Evolutionary conservation across 1,140 invertebrate genomes (phyloP), one percentile per base, ranked within the genome.

Genomic region (Ceratina australensis): DNA sequence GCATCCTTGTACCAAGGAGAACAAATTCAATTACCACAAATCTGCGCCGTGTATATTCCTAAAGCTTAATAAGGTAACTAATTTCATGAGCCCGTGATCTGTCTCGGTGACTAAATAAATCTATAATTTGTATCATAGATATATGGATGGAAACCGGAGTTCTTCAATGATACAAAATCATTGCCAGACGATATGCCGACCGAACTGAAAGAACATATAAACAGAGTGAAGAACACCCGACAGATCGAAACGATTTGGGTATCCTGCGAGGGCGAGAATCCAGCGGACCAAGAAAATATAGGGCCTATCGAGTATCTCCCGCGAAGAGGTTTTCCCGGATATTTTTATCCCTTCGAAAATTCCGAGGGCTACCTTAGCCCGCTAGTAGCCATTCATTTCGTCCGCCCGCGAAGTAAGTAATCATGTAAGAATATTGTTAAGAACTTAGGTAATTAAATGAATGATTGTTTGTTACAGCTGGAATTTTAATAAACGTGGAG

Each of bases 251-350:
- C 95, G 66, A 94, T 98, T 72, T 98, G 97, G 96, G 94, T 98
- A 4, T 96, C 96, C 2, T 98, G 97, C 87, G 95, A 96, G 86
- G 96, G 97, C 68, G 97, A 98, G 93, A 97, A 97, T 89, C 96
- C 97, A 4, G 96, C 96, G 15, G 97, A 98, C 90, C 93, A 95
- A 78, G 97, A 98, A 91, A 97, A 97, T 87, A 95, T 98, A 85
- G 97, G 97, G 1, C 94, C 95, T 0, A 92, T 98, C 61, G 91
- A 93, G 1, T 97, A 97, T 91, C 90, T 94, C 72, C 92, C 91
- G 16, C 85, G 89, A 28, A 94, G 93, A 68, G 96, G 96, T 56
- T 97, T 97, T 87, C 96, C 96, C 10, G 96, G 96, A 18, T 97
- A 95, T 86, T 97, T 95, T 90, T 97, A 96, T 92, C 96, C 96